Base-by-base conservation (phyloP, 2,888 invertebrate species). In the Pachymerium ferrugineum region DNA sequence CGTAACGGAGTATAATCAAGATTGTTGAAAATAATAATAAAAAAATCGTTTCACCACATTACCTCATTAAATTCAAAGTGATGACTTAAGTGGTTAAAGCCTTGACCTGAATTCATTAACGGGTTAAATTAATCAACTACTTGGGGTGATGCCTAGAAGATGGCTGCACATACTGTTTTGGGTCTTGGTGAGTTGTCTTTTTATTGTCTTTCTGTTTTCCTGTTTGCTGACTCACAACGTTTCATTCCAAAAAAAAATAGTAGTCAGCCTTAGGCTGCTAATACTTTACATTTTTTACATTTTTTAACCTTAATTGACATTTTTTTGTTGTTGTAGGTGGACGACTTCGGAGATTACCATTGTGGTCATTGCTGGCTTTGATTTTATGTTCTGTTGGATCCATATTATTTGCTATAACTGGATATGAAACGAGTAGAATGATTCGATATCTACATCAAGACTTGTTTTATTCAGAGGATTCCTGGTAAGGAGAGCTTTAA, bases 21-120 rank as follows among this genome's bases (percentile, higher is more conserved):
- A n/a, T n/a, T n/a, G n/a, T n/a, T n/a, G n/a, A n/a, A n/a, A n/a
- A n/a, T 19, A 16, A n/a, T 47, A 2, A 47, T 22, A 22, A 47
- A 47, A 19, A 25, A 62, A 25, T 14, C 8, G 12, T 62, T 25
- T 14, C 14, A 28, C 6, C 62, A 62, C 62, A 14, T 12, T 62
- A 62, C 62, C 62, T 62, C 28, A 62, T 62, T 62, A 62, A n/a
- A 62, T 25, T 10, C 25, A 4, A 1, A 6, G 14, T 25, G 28
- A 28, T 62, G 62, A 62, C 2, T n/a, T 28, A 62, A 62, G 12
- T 28, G 25, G 62, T 25, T 62, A 22, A 62, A 22, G 62, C 62
- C 62, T 62, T 62, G 62, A 62, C 62, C 62, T 25, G 62, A 62
- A 62, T 62, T 62, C 25, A 62, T 62, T 62, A 62, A 47, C 16